Base-by-base conservation (phyloP, 2,797 vertebrate genomes). In the Gymnodraco acuticeps region DNA sequence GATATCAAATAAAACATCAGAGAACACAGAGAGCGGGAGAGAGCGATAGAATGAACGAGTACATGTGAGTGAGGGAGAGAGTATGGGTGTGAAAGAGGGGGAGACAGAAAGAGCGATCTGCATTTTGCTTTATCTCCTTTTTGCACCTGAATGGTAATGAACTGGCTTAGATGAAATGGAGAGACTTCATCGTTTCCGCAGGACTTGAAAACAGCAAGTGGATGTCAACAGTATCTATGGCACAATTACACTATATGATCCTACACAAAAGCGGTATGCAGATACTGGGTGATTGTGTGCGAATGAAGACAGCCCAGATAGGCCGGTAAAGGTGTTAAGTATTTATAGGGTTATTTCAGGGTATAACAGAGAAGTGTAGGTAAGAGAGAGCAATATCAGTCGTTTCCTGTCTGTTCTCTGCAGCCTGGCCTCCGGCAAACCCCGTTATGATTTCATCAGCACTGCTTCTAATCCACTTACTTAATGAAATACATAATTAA, bases 401-500 rank as follows among this genome's bases (percentile, higher is more conserved):
- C 58, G 87, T 81, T 92, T 91, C 91, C 90, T 87, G 88, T 86
- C 89, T 88, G 81, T 87, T 89, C 87, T 92, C 86, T 81, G 87
- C 81, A 81, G 96, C 94, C 88, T 94, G 94, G 96, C 96, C 95
- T 96, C 95, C 93, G 95, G 92, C 90, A 95, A 95, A 94, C 94
- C 92, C 94, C 92, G 93, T 91, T 93, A 89, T 95, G 96, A 96
- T 97, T 96, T 96, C 96, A 96, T 97, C 97, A 96, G 95, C 96
- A 91, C 95, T 95, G 95, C 93, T 95, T 96, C 96, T 97, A 97
- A 97, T 97, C 96, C 96, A 96, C 96, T 98, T 97, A 96, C 96
- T 97, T 98, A 98, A 98, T 98, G 96, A 97, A 98, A 98, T 97
- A 97, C 97, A 97, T 98, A 97, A 98, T 98, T 98, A 98, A 98